Percentiles rank a stretch among this genome's conserved stretches.
phyloP scores from a whole-genome alignment of 2,888 invertebrate genomes.

The Lordiphosa andalusiaca region DNA sequence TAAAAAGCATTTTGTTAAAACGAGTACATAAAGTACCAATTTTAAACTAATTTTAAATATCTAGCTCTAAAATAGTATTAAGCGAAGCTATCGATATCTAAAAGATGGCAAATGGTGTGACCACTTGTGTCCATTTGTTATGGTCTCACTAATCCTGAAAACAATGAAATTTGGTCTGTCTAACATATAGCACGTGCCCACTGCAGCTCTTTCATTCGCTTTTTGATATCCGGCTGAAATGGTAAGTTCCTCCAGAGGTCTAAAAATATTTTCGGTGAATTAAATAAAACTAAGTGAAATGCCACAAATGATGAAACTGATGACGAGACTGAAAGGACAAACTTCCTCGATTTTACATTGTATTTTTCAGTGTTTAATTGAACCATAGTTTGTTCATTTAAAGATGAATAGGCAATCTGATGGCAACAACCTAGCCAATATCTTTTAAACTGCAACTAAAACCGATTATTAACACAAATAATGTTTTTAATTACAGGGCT shows the following conservation, averaged over 20 bases:
- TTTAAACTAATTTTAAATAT: no score
- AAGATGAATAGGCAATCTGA: slow-evolving; percentile 67
- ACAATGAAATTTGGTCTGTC: no score
- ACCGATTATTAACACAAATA: neutral
- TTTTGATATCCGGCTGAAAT: slow-evolving; percentile 27
- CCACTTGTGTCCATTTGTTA: no score
- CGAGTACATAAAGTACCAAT: no score
- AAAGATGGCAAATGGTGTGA: no score
- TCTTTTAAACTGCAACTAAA: neutral
- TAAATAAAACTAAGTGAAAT: neutral
- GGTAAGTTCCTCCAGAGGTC: slow-evolving; percentile 31
- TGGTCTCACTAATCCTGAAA: no score
- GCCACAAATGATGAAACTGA: slow-evolving; percentile 76
- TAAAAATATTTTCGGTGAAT: neutral
- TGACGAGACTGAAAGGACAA: slow-evolving; percentile 77
- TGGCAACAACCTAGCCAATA: slow-evolving; percentile 34
- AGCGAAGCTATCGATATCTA: no score
- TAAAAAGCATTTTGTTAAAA: no score
- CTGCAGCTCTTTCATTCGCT: slow-evolving; percentile 12
- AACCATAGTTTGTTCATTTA: slow-evolving; percentile 59
- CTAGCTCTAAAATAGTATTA: no score
- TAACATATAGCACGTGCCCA: no score
- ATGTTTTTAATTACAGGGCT: slow-evolving; percentile 31
- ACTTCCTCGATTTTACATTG: slow-evolving; percentile 45
- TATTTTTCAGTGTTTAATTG: slow-evolving; percentile 58